Evolutionary conservation across 2,888 invertebrate genomes (phyloP).

Genomic region (Cephonodes hylas): DNA sequence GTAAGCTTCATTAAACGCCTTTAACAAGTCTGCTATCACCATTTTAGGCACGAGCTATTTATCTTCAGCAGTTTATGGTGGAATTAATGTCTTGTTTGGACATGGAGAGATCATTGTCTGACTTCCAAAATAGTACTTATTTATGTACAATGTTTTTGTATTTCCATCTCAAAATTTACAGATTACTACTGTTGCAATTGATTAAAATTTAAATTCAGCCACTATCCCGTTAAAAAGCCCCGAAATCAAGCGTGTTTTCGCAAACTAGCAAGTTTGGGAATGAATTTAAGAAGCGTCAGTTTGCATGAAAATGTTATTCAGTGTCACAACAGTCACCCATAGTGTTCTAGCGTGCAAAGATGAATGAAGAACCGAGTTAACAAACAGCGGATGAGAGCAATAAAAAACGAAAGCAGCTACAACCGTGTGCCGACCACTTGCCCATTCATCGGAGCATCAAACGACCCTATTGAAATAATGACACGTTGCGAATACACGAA

Average conservation of each 20-base stretch:
- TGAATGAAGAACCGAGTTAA: not conserved
- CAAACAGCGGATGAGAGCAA: slow-evolving; percentile 14
- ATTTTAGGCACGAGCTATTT: not conserved
- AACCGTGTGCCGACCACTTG: slow-evolving; percentile 37
- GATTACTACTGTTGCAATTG: too few relatives aligned
- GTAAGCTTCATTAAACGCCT: not conserved
- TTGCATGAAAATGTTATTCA: not conserved
- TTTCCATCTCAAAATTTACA: too few relatives aligned
- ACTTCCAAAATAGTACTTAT: not conserved
- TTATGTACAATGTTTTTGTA: not conserved
- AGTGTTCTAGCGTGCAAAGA: not conserved
- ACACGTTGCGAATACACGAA: slow-evolving; percentile 56
- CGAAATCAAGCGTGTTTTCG: too few relatives aligned
- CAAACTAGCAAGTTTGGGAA: too few relatives aligned
- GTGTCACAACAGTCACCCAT: not conserved
- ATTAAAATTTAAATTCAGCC: too few relatives aligned
- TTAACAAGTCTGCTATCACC: slow-evolving; percentile 3
- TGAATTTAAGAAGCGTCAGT: too few relatives aligned
- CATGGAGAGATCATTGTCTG: not conserved
- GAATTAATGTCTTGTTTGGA: not conserved
- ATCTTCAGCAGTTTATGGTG: not conserved
- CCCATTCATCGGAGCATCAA: slow-evolving; percentile 65
- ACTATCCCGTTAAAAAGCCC: too few relatives aligned
- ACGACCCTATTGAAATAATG: slow-evolving; percentile 45
- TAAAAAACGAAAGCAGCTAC: slow-evolving; percentile 13